Base-by-base conservation (phyloP, 2,797 vertebrate genomes). In the Chrysocyon brachyurus region DNA sequence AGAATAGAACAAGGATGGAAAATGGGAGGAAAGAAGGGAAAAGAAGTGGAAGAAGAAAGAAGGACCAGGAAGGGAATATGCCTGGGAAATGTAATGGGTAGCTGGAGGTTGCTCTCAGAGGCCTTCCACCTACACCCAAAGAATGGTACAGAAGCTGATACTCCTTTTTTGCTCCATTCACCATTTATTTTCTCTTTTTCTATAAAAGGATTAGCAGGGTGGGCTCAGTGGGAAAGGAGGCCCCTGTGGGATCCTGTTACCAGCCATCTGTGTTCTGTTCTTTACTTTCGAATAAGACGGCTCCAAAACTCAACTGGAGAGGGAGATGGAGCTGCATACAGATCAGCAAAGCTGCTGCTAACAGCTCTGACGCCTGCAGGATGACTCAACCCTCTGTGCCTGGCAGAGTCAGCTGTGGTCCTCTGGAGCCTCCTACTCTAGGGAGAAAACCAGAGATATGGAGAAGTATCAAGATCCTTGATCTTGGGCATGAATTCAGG, bases 381-480 rank as follows among this genome's bases (percentile, higher is more conserved):
- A 99, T 99, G 99, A 99, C 97, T 99, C 99, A 99, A 98, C 93
- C 98, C 96, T 98, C 98, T 98, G 98, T 97, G 97, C 98, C 97
- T 98, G 98, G 98, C 98, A 98, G 98, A 93, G 95, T 96, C 98
- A 98, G 98, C 93, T 92, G 97, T 98, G 98, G 98, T 98, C 98
- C 98, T 98, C 89, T 98, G 98, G 97, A 98, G 97, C 98, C 98
- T 98, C 98, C 97, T 97, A 57, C 94, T 91, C 98, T 82, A 59
- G 85, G 91, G 98, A 98, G 97, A 97, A 97, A 98, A 97, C 95
- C 97, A 96, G 97, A 97, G 92, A 98, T 82, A 85, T 87, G 84
- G 82, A 54, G 54, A 96, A 97, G 91, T 75, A 82, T 36, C 36
- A 66, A 83, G 81, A 81, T 28, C 56, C 31, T 82, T 61, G 75